Evolutionary conservation across 2,888 invertebrate genomes (phyloP).

Genomic region (Embidobia sp.): DNA sequence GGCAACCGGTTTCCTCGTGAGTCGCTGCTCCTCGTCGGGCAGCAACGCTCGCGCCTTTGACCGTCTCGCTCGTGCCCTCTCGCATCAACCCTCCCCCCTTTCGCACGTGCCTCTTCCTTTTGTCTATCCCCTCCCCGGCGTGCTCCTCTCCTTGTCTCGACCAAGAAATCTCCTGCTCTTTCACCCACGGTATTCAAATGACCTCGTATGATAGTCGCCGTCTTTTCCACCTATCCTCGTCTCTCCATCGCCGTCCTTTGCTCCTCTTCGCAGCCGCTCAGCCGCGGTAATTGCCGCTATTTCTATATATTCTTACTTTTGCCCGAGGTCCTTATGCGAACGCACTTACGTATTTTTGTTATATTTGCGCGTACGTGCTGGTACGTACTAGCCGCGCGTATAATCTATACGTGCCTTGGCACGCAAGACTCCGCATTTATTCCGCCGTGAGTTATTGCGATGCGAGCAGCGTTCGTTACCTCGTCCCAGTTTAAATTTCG

Average conservation of each 20-base stretch:
- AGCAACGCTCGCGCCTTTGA: not conserved
- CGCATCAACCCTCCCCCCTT: slow-evolving; percentile 50
- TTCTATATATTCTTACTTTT: slow-evolving; percentile 69
- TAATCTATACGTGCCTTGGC: slow-evolving; percentile 55
- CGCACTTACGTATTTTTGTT: slow-evolving; percentile 64
- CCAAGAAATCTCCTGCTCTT: slow-evolving; percentile 48
- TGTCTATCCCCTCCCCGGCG: slow-evolving; percentile 52
- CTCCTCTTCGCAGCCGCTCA: slow-evolving; percentile 48
- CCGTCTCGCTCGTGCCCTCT: slow-evolving; percentile 49
- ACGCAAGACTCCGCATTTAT: slow-evolving; percentile 49
- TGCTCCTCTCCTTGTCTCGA: slow-evolving; percentile 39
- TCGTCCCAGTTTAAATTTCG: slow-evolving; percentile 46
- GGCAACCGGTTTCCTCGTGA: slow-evolving; percentile 75
- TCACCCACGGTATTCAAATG: slow-evolving; percentile 61
- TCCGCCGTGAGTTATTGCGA: slow-evolving; percentile 43
- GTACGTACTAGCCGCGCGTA: slow-evolving; percentile 40
- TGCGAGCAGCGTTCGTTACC: slow-evolving; percentile 35
- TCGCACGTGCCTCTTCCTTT: slow-evolving; percentile 58
- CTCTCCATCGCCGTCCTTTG: slow-evolving; percentile 15
- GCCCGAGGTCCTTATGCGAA: slow-evolving; percentile 57
- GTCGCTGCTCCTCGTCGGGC: slow-evolving; percentile 39
- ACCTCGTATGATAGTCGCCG: slow-evolving; percentile 53
- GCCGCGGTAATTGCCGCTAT: slow-evolving; percentile 73
- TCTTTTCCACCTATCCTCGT: slow-evolving; percentile 39
- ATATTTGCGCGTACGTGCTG: slow-evolving; percentile 53